A percentile compares a stretch with the other conserved stretches of the same genome.
Evolutionary conservation across 2,888 invertebrate species (phyloP).

Genomic region (Parnassius apollo): DNA sequence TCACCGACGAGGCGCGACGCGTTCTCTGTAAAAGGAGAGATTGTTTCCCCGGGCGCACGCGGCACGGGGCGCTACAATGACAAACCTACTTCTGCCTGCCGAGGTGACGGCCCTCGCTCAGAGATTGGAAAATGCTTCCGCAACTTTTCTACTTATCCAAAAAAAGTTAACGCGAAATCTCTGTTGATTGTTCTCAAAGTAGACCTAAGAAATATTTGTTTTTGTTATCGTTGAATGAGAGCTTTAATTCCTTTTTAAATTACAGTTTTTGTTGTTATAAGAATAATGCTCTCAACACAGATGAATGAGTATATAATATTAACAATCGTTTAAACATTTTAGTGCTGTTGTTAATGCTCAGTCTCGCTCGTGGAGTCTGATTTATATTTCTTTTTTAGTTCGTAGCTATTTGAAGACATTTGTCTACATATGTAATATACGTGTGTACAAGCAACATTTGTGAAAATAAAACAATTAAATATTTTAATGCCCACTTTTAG

Average conservation of each 20-base stretch:
- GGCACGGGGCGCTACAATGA: slow-evolving; percentile 57
- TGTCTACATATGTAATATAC: too few species aligned
- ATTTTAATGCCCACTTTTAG: too few species aligned
- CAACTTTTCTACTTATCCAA: slow-evolving; percentile 72
- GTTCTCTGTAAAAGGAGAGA: slow-evolving; percentile 38
- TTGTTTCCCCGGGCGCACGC: slow-evolving; percentile 48
- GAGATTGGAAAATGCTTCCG: slow-evolving; percentile 69
- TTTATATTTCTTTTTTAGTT: too few species aligned
- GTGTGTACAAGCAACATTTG: too few species aligned
- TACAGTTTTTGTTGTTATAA: background rate
- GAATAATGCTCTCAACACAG: background rate
- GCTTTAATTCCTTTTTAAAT: slow-evolving; percentile 12
- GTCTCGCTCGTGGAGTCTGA: too few species aligned
- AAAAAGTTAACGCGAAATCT: slow-evolving; percentile 68
- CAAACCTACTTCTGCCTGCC: slow-evolving; percentile 43
- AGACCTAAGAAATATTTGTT: slow-evolving; percentile 60
- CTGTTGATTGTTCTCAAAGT: slow-evolving; percentile 44
- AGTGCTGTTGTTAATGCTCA: too few species aligned
- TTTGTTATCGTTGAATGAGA: slow-evolving; percentile 32
- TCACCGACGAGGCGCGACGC: slow-evolving; percentile 2
- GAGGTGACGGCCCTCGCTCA: slow-evolving; percentile 44
- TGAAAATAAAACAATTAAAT: too few species aligned
- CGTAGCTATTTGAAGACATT: too few species aligned
- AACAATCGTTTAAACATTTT: too few species aligned
- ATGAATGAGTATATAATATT: background rate